Evolutionary conservation across 2,113 vertebrate species (phyloP).

Genomic region (Pterocles gutturalis): DNA sequence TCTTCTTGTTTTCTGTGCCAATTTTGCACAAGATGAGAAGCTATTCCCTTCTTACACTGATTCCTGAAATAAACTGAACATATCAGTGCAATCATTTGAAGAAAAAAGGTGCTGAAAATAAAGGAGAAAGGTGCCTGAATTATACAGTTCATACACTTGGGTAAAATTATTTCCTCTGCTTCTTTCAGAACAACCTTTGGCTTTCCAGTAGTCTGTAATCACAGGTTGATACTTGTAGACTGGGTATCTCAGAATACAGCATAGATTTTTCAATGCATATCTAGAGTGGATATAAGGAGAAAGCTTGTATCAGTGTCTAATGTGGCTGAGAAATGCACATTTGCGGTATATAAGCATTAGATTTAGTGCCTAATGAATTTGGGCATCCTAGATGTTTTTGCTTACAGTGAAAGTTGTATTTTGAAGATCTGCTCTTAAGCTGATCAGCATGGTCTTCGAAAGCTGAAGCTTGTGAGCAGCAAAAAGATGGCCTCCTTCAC

Average conservation of each 20-base stretch:
- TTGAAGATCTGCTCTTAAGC: background rate
- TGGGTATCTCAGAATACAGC: background rate
- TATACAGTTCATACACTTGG: background rate
- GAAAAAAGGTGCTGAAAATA: background rate
- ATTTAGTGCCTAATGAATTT: background rate
- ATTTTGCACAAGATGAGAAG: background rate
- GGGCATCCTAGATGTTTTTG: background rate
- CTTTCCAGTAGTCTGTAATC: background rate
- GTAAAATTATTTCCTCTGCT: constrained; percentile 40
- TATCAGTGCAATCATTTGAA: background rate
- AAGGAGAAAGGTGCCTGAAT: background rate
- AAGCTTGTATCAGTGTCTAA: background rate
- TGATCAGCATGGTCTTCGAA: background rate
- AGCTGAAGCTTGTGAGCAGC: background rate
- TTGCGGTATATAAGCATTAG: background rate
- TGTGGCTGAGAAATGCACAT: background rate
- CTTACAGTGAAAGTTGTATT: background rate
- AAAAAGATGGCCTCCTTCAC: background rate
- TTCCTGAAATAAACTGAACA: background rate
- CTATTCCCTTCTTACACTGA: background rate
- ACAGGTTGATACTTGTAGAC: background rate
- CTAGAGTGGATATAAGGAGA: background rate
- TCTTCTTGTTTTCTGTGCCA: background rate
- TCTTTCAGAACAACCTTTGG: background rate
- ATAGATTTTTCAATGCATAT: background rate